Evolutionary conservation across 2,888 invertebrate genomes (phyloP).

Genomic region (Meteorus cinctellus): DNA sequence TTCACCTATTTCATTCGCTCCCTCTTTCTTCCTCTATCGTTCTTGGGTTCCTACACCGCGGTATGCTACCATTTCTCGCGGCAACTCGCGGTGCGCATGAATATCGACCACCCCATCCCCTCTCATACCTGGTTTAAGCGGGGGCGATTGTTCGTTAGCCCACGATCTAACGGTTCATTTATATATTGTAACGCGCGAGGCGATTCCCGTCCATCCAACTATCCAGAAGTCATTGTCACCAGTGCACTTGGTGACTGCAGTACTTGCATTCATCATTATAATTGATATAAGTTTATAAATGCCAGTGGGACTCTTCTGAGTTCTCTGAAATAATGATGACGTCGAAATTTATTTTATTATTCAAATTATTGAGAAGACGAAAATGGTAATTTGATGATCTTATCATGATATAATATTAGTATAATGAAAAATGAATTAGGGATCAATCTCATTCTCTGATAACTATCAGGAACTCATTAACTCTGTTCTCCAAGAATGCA

Average conservation of each 20-base stretch:
- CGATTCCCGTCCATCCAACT: neutral
- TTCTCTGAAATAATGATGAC: too few relatives aligned
- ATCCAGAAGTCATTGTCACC: constrained; percentile 46
- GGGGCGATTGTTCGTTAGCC: constrained; percentile 45
- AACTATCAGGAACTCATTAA: too few relatives aligned
- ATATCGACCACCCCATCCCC: constrained; percentile 68
- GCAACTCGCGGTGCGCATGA: constrained; percentile 48
- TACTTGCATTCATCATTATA: constrained; percentile 35
- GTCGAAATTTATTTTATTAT: too few relatives aligned
- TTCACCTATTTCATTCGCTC: neutral
- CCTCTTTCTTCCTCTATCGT: constrained; percentile 37
- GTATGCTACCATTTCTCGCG: neutral
- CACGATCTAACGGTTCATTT: constrained; percentile 26
- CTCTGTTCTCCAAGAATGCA: too few relatives aligned
- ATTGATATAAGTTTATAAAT: constrained; percentile 18
- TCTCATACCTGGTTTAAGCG: constrained; percentile 40
- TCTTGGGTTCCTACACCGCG: constrained; percentile 25
- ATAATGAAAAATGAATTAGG: too few relatives aligned
- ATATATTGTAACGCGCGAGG: neutral
- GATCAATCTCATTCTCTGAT: too few relatives aligned
- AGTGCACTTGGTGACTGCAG: constrained; percentile 38
- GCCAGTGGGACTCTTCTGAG: too few relatives aligned
- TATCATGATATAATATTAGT: too few relatives aligned
- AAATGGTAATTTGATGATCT: too few relatives aligned
- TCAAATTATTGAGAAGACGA: too few relatives aligned